These are phyloP conservation scores for Coelinius sp. DNA, from an alignment of 2,888 invertebrate species.

Conservation along the genomic window DNA sequence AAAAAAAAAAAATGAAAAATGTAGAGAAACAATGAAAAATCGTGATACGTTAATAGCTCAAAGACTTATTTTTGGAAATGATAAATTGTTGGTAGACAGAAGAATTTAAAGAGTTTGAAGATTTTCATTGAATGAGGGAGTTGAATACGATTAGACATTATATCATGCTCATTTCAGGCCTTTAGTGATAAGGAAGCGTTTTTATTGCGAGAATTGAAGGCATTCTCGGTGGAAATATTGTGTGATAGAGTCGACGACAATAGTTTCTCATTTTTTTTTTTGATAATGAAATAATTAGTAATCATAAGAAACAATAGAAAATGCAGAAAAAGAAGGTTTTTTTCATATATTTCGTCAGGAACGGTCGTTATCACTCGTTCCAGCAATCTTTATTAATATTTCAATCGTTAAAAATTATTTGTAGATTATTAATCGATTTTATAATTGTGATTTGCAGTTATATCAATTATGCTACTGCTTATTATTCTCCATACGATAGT, in stretches of 20 bases:
- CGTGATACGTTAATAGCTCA: neutral
- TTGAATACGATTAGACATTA: neutral
- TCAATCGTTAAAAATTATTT: neutral
- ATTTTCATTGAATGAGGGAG: neutral
- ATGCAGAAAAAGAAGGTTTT: neutral
- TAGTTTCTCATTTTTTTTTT: constrained; percentile 23
- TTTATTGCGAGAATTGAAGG: constrained; percentile 31
- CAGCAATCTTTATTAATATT: neutral
- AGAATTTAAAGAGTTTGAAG: neutral
- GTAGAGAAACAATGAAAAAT: neutral
- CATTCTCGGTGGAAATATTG: constrained; percentile 18
- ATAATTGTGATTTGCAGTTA: neutral
- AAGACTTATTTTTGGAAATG: constrained; percentile 12
- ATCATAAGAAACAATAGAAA: neutral
- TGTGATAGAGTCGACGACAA: constrained; percentile 38
- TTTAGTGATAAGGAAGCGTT: constrained; percentile 31
- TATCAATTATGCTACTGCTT: neutral
- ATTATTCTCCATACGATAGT: neutral
- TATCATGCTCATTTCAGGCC: constrained; percentile 21
- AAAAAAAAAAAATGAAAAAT: neutral
- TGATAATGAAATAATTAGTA: constrained; percentile 3
- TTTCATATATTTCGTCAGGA: neutral
- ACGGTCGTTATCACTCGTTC: too few relatives aligned
- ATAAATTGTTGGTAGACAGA: neutral
- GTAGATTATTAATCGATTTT: neutral